Evolutionary conservation across 2,888 invertebrate species (phyloP), one percentile per base, ranked within the genome.

Genomic region (Plagodis dolabraria): DNA sequence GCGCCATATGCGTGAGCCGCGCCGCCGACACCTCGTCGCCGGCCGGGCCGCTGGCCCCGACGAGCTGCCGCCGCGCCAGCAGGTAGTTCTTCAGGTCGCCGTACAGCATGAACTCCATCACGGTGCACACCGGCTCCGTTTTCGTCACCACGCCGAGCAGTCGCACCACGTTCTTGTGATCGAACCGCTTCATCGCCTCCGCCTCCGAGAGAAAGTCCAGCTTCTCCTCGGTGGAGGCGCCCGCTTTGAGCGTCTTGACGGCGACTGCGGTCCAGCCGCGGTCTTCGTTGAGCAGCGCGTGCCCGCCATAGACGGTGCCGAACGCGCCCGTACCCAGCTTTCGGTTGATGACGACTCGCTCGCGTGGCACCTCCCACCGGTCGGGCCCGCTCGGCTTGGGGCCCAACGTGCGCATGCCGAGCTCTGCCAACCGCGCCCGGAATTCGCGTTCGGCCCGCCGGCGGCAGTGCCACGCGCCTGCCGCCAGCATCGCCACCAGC

Each of bases 81-180:
- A 98, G 92, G 86, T 96, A 98, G 7, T 96, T 97, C 88, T 98
- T 98, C 68, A 98, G 89, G 83, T 98, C 98, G 33, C 98, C 98
- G 80, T 98, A 97, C 42, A 98, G 89, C 97, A 98, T 97, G 78
- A 97, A 98, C 85, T 98, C 98, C 98, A 98, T 98, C 10, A 98
- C 95, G 0, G 97, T 97, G 79, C 97, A 96, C 47, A 98, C 96
- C 0, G 98, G 98, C 75, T 98, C 97, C 47, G 94, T 95, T 76
- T 96, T 95, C 0, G 98, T 96, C 73, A 97, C 97, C 9, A 98
- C 98, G 0, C 96, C 98, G 22, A 98, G 87, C 36, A 98, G 89
- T 70, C 95, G 95, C 10, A 98, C 96, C 55, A 98, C 96, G 83
- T 98, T 98, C 75, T 96, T 95, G 82, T 98, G 98, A 57, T 97